Evolutionary conservation across 2,888 invertebrate species (phyloP), one percentile per base, ranked within the genome.

Genomic region (Holacanthella duospinosa): DNA sequence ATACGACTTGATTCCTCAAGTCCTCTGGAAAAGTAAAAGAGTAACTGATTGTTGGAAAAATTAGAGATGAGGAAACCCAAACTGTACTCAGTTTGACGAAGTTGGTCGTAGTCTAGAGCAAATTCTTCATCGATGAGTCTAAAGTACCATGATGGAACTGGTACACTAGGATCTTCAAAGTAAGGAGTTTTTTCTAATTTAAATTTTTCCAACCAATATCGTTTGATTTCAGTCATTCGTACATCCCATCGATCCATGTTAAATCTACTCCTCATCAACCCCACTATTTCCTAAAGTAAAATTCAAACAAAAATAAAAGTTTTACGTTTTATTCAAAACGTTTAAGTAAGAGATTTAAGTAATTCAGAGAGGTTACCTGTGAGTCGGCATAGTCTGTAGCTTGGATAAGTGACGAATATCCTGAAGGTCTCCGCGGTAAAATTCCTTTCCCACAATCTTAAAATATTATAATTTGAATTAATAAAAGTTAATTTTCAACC

Each of bases 81-180:
- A 21, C 4, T 9, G 6, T 21, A 4, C 19, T 4, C 21, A 4
- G 48, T 48, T 4, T 21, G 12, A 16, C 36, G 6, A 6, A 36
- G 16, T 9, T 6, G 9, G 36, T 48, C 21, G n/a, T n/a, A 48
- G 12, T 48, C 48, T 48, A 16, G 16, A n/a, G 21, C 21, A 21
- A 48, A 48, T 48, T 48, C 48, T 21, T 48, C 48, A 21, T 48
- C 48, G n/a, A 48, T 48, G 4, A 48, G 21, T 48, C 48, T 48
- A 4, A 48, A 4, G 48, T n/a, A 48, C 21, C 4, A 48, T 4
- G 48, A 4, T 21, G 48, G n/a, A 21, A 48, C n/a, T 4, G 48
- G 48, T 16, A 12, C 36, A 16, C 6, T 16, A 16, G 36, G 36
- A 36, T 36, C 16, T 36, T 6, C 36, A n/a, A n/a, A n/a, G 6